Evolutionary conservation across 2,888 invertebrate genomes (phyloP).

Genomic region (Ichneumoninae sp.): DNA sequence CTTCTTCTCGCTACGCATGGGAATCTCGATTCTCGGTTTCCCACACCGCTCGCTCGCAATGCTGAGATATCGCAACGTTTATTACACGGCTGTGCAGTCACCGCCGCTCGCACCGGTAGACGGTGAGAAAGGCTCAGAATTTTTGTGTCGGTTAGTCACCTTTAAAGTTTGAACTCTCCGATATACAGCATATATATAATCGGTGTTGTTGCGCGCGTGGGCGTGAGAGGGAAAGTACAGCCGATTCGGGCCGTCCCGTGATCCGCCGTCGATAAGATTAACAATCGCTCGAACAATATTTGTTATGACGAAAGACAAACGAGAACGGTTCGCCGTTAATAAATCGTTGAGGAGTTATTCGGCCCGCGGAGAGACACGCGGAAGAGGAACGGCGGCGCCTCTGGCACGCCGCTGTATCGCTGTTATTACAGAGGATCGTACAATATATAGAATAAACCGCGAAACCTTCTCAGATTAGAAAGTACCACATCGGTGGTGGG

Average conservation of each 20-base stretch:
- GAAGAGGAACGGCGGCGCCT: constrained; percentile 30
- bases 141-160: constrained; percentile 43
- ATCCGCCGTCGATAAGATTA: constrained; percentile 39
- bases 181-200: background rate
- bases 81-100: background rate
- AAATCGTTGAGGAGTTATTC: background rate
- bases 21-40: constrained; percentile 52
- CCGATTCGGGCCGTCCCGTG: constrained; percentile 21
- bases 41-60: constrained; percentile 31
- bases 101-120: background rate
- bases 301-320: constrained; percentile 3
- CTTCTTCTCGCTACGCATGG: constrained; percentile 51
- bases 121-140: constrained; percentile 49
- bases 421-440: constrained; percentile 2
- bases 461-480: constrained; percentile 67
- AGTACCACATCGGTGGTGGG: constrained; percentile 55
- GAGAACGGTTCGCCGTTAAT: background rate
- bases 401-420: constrained; percentile 1
- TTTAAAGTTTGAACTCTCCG: constrained; percentile 54
- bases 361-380: constrained; percentile 11
- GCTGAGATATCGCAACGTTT: constrained; percentile 48
- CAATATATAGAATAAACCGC: constrained; percentile 56
- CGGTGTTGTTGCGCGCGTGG: constrained; percentile 31
- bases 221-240: constrained; percentile 62
- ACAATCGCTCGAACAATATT: background rate